Base-by-base conservation (phyloP, 30 jellyfish, hydroid and myxozoan species). In the Sanderia malayensis region DNA sequence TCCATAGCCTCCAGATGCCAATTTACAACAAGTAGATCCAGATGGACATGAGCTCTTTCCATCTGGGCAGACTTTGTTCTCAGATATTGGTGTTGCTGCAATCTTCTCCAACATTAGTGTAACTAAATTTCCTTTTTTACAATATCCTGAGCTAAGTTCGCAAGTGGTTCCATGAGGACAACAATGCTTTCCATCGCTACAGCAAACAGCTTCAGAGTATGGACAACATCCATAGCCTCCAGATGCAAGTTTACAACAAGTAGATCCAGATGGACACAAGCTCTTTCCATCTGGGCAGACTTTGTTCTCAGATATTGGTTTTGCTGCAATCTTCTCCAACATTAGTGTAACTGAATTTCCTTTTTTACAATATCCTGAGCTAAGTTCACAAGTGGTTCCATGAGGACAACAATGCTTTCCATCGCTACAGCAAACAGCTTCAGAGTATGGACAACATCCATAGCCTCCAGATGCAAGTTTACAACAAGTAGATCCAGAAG, bases 161-260 rank as follows among this genome's bases (percentile, higher is more conserved):
- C 95, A 83, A 22, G 78, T 46, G 57, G 13, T 67, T 41, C 95
- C 95, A 73, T 82, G 85, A 46, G 94, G 94, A 55, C 94, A 82
- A 47, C 94, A 82, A 73, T 82, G 94, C 19, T 8, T 28, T 8
- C 70, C 71, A 53, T 82, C 94, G 18, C 66, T n/a, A 61, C 94
- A 82, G 60, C 94, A 82, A 2, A 64, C 83, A 4, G 94, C 94
- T 21, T 73, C 22, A 19, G 82, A 61, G 20, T 28, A 64, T 11
- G 94, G 94, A 72, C 94, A 82, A 25, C 94, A 82, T 0, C 78
- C 94, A 62, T 82, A 82, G 18, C 64, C 70, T 3, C 87, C 94
- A 2, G 59, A 11, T 1, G 67, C 77, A 18, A 52, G 44, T 52
- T 71, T 82, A 82, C 94, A 82, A 62, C 94, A 82, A 0, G 94